phyloP scores from a whole-genome alignment of 2,797 vertebrate species.

The Darevskia nairensis region DNA sequence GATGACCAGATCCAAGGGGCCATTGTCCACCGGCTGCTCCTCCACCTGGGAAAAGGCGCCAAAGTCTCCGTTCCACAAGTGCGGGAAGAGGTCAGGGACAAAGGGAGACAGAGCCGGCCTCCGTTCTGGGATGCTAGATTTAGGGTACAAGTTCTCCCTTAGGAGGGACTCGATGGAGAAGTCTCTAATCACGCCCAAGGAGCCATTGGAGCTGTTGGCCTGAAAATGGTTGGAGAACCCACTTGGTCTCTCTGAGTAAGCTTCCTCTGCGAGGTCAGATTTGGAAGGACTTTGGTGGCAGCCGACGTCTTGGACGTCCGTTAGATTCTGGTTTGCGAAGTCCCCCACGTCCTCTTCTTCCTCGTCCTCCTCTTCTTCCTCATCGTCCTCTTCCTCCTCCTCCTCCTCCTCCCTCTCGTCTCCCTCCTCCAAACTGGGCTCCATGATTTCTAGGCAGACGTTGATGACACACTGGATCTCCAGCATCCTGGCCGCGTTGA shows the following conservation, averaged over 20 bases:
- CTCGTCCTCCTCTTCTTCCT: conserved; percentile 87
- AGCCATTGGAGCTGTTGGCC: conserved; percentile 72
- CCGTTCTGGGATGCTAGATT: conserved; percentile 86
- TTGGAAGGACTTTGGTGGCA: conserved; percentile 89
- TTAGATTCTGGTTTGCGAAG: conserved; percentile 82
- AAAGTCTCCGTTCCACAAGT: conserved; percentile 91
- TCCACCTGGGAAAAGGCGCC: conserved; percentile 87
- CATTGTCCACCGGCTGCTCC: conserved; percentile 82
- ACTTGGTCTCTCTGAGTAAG: conserved; percentile 78
- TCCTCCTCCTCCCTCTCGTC: conserved; percentile 84
- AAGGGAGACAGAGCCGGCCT: conserved; percentile 89
- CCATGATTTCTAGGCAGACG: conserved; percentile 97
- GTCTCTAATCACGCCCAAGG: conserved; percentile 88
- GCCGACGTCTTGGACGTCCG: conserved; percentile 82
- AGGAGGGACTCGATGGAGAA: conserved; percentile 97
- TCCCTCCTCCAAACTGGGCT: conserved; percentile 80
- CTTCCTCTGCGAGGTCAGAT: conserved; percentile 77
- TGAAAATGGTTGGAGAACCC: conserved; percentile 78
- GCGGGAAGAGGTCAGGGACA: conserved; percentile 91
- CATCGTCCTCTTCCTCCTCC: conserved; percentile 82
- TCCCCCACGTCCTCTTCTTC: conserved; percentile 84
- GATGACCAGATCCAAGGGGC: conserved; percentile 92
- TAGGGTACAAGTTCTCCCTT: conserved; percentile 94
- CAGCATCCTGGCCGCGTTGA: conserved; percentile 92
- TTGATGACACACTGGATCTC: conserved; percentile 97